phyloP scores from a whole-genome alignment of 2,888 invertebrate genomes.

The Physocephala rufipes region DNA sequence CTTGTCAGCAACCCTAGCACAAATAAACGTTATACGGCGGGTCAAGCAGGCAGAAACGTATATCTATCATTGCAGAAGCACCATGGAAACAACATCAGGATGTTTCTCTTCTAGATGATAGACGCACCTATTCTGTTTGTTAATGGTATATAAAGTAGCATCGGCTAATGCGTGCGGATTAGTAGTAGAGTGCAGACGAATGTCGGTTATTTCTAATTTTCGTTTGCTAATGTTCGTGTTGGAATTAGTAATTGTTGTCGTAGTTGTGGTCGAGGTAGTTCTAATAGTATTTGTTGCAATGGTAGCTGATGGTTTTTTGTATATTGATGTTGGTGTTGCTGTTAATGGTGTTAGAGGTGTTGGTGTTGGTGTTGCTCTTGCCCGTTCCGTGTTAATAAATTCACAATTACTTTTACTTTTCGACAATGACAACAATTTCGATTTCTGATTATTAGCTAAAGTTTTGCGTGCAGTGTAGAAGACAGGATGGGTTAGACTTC shows the following conservation, averaged over 20 bases:
- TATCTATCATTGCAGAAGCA: constrained; percentile 30
- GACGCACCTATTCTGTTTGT: constrained; percentile 63
- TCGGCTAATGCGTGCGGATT: constrained; percentile 68
- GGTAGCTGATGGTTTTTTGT: constrained; percentile 26
- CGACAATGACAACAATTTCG: constrained; percentile 40
- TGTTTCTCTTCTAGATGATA: constrained; percentile 47
- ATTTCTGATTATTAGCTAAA: constrained; percentile 33
- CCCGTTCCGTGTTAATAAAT: constrained; percentile 39
- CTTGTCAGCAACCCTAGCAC: not conserved
- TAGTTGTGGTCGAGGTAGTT: constrained; percentile 24
- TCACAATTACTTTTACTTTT: constrained; percentile 55
- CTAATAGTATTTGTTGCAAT: constrained; percentile 38
- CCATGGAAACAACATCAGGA: constrained; percentile 20
- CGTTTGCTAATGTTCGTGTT: constrained; percentile 54
- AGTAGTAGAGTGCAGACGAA: constrained; percentile 69
- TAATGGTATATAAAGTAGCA: constrained; percentile 62
- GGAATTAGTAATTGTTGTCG: constrained; percentile 40
- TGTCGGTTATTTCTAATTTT: constrained; percentile 68
- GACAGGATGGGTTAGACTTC: constrained; percentile 17
- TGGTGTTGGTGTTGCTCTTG: constrained; percentile 36
- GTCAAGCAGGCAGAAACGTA: constrained; percentile 14
- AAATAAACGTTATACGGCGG: not conserved
- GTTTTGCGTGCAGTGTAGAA: constrained; percentile 27
- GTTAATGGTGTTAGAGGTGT: constrained; percentile 25
- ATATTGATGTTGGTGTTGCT: constrained; percentile 33